Conservation (phyloP, 2,888 invertebrate species). For the Alcis repandata region DNA sequence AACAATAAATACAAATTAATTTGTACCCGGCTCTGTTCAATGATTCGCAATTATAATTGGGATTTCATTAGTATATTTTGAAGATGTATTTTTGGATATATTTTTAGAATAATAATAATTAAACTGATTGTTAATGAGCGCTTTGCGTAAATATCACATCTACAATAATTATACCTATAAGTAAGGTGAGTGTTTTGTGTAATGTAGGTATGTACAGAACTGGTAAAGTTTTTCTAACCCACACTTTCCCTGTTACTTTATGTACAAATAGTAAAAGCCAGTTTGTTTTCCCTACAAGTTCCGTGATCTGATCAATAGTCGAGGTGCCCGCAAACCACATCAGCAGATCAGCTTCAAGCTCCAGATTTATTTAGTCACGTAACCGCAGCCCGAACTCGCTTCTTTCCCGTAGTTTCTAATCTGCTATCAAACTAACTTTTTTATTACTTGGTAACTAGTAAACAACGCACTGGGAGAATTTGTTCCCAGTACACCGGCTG, state of each 20-base stretch:
- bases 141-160: no score
- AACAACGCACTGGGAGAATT: slow-evolving; percentile 67
- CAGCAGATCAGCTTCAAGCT: slow-evolving; percentile 50
- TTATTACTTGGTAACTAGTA: slow-evolving; percentile 79
- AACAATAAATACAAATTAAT: slow-evolving; percentile 48
- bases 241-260: slow-evolving; percentile 12
- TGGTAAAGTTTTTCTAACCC: background rate
- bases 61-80: slow-evolving; percentile 15
- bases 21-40: slow-evolving; percentile 21
- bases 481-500: slow-evolving; percentile 56
- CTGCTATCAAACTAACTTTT: slow-evolving; percentile 79
- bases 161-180: no score
- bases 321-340: slow-evolving; percentile 37
- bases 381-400: slow-evolving; percentile 65
- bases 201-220: background rate
- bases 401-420: slow-evolving; percentile 74
- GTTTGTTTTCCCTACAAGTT: slow-evolving; percentile 26
- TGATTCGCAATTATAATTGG: slow-evolving; percentile 30
- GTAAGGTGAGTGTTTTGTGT: no score
- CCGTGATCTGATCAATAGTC: slow-evolving; percentile 28
- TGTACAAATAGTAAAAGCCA: slow-evolving; percentile 17
- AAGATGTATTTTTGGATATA: background rate
- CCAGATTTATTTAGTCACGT: slow-evolving; percentile 76
- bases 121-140: background rate
- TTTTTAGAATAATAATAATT: background rate